phyloP scores from a whole-genome alignment of 2,888 invertebrate species.

The Pheosia gnoma region DNA sequence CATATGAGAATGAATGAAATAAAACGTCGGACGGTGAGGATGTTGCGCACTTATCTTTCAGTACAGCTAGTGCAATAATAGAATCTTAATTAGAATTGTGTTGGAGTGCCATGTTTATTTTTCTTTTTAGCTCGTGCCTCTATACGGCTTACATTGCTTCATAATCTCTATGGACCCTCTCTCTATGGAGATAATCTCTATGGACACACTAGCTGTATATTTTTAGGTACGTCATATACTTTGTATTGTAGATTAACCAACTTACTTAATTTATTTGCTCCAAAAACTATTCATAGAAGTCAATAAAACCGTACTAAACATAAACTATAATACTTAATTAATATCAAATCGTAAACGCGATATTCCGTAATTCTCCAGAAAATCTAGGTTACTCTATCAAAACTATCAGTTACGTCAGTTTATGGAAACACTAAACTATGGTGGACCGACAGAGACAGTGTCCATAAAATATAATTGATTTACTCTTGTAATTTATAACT shows the following conservation, averaged over 20 bases:
- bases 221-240: too few species aligned
- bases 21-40: background rate
- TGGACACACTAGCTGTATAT: too few species aligned
- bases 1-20: constrained; percentile 2
- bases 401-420: constrained; percentile 12
- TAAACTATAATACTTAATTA: background rate
- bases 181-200: too few species aligned
- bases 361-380: background rate
- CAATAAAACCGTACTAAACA: background rate
- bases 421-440: constrained; percentile 25
- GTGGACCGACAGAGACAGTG: constrained; percentile 21
- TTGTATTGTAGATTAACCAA: too few species aligned
- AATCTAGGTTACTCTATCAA: constrained; percentile 6
- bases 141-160: too few species aligned
- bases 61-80: constrained; percentile 1
- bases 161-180: too few species aligned
- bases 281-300: background rate
- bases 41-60: background rate
- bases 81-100: background rate
- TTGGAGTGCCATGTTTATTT: background rate
- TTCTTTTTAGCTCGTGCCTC: too few species aligned
- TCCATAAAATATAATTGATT: constrained; percentile 52
- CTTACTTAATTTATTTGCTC: too few species aligned
- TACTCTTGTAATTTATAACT: constrained; percentile 44
- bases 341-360: background rate